Evolutionary conservation across 2,888 invertebrate species (phyloP), one percentile per base, ranked within the genome.

Genomic region (Cosmopolites sordidus): DNA sequence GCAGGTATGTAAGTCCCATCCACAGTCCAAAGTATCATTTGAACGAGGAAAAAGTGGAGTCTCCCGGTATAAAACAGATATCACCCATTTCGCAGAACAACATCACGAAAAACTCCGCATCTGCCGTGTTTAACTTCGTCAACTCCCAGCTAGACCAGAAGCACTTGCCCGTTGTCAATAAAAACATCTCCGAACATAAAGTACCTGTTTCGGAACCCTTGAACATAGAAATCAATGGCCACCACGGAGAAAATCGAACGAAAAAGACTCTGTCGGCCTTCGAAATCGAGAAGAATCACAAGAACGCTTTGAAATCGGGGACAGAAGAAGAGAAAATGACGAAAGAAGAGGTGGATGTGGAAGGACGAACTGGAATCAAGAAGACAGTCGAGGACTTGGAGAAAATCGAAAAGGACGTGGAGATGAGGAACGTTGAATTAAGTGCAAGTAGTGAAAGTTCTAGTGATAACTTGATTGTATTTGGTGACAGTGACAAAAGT

Each of bases 261-360:
- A 57, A 57, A 37, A 50, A 51, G 37, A 48, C 43, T 5, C 72
- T 84, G 48, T 83, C 83, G 42, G 78, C 79, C 53, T 74, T 81
- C 47, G 85, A 84, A 70, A 79, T 83, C 48, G 84, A 84, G 66
- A 85, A 85, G 69, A 86, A 85, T 72, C 73, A 82, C 40, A 84
- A 83, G 54, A 86, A 86, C 72, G 78, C 79, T 59, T 80, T 80
- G 54, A 84, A 84, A 69, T 82, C 75, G 75, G n/a, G 37, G 16
- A 27, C 48, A 8, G 45, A 47, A 3, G 39, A 30, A 22, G 27
- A 16, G 11, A 12, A 45, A 29, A 17, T 48, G 64, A 67, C 29
- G 73, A 66, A 16, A 4, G 15, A 4, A 5, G 11, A 16, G 4
- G 16, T 16, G 5, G 17, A 40, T 16, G 40, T 16, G 3, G 40